Evolutionary conservation across 2,888 invertebrate genomes (phyloP).

Genomic region (Drosophila siamana): DNA sequence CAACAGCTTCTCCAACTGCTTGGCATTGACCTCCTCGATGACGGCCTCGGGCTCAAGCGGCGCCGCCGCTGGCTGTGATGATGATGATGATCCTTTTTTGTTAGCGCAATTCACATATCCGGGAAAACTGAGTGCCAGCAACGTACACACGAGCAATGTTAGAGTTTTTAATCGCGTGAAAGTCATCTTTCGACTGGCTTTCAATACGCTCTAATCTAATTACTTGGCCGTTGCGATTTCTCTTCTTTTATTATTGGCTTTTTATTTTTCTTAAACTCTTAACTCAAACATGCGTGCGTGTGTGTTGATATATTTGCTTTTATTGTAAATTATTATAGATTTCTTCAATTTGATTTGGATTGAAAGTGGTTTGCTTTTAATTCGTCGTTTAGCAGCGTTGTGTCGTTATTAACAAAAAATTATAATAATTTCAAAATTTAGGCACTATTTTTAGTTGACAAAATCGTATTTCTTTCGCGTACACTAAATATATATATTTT

Average conservation of each 20-base stretch:
- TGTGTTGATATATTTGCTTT: constrained; percentile 26
- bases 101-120: constrained; percentile 85
- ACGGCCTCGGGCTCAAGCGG: constrained; percentile 88
- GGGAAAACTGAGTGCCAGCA: constrained; percentile 85
- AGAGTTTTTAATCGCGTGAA: constrained; percentile 85
- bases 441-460: constrained; percentile 75
- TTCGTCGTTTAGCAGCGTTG: constrained; percentile 62
- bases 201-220: constrained; percentile 45
- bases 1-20: constrained; percentile 95
- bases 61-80: constrained; percentile 75
- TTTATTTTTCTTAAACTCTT: constrained; percentile 40
- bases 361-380: constrained; percentile 24
- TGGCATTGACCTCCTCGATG: constrained; percentile 97
- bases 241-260: constrained; percentile 3
- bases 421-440: constrained; percentile 53
- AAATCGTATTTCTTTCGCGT: constrained; percentile 73
- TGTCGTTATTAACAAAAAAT: constrained; percentile 66
- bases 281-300: constrained; percentile 73
- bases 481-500: constrained; percentile 73
- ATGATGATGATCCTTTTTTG: constrained; percentile 74
- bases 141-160: constrained; percentile 84
- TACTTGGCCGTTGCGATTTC: constrained; percentile 55
- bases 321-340: constrained; percentile 21
- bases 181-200: constrained; percentile 81
- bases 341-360: constrained; percentile 32